phyloP scores from a whole-genome alignment of 2,888 invertebrate genomes.

The Plebejus anna region DNA sequence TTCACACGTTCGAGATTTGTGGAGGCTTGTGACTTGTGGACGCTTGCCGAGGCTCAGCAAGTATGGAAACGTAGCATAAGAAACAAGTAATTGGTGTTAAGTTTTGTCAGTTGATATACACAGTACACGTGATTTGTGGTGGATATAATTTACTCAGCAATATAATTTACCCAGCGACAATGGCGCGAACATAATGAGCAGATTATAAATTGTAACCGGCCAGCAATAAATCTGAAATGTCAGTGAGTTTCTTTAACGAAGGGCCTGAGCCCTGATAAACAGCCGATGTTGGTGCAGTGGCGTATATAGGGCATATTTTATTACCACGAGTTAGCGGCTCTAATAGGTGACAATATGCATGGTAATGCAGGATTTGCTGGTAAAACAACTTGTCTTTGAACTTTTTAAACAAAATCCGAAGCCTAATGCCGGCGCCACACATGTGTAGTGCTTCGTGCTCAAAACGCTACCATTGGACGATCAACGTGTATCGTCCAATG shows the following conservation, averaged over 20 bases:
- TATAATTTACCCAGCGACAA: constrained; percentile 36
- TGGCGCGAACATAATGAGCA: constrained; percentile 43
- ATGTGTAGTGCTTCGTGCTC: too few relatives aligned
- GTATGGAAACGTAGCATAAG: not conserved
- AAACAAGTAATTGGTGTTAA: not conserved
- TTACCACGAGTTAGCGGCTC: not conserved
- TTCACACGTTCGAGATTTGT: too few relatives aligned
- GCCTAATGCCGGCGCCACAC: too few relatives aligned
- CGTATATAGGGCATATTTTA: constrained; percentile 6
- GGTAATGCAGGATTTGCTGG: not conserved
- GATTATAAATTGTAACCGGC: constrained; percentile 45
- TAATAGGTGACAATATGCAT: not conserved
- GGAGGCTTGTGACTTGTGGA: too few relatives aligned
- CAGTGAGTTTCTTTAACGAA: constrained; percentile 24
- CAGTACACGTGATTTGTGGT: constrained; percentile 15
- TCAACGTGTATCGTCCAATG: too few relatives aligned
- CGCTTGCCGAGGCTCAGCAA: too few relatives aligned
- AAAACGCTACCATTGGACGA: too few relatives aligned
- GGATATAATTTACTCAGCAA: constrained; percentile 34
- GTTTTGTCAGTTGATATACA: constrained; percentile 20
- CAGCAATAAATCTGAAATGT: constrained; percentile 33
- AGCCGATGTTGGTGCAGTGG: not conserved
- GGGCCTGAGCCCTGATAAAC: constrained; percentile 7
- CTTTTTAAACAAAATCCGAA: too few relatives aligned
- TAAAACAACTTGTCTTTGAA: too few relatives aligned